A percentile compares a stretch with the other conserved stretches of the same genome.
phyloP scores from a whole-genome alignment of 2,113 vertebrate genomes.

The Phalacrocorax aristotelis region DNA sequence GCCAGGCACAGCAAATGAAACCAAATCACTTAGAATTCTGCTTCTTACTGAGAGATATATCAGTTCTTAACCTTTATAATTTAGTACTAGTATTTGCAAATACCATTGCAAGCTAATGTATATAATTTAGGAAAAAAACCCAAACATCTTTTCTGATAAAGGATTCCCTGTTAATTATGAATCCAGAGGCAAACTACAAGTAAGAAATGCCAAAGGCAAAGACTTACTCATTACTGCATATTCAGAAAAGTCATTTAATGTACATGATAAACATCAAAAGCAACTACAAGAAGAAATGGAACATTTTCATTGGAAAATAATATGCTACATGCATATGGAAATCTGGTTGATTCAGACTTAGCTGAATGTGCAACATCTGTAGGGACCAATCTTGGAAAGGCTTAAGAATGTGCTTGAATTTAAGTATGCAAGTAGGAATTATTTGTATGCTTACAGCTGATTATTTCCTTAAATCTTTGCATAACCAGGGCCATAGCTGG shows the following conservation, averaged over 20 bases:
- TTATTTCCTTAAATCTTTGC: constrained; percentile 10
- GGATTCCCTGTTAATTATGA: background rate
- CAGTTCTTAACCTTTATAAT: background rate
- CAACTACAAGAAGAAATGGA: background rate
- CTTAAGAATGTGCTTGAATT: background rate
- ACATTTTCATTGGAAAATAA: constrained; percentile 45
- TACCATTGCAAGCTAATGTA: background rate
- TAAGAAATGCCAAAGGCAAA: background rate
- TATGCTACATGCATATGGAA: background rate
- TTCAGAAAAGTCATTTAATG: constrained; percentile 36
- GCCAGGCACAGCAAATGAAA: background rate
- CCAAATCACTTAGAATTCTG: background rate
- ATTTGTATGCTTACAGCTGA: background rate
- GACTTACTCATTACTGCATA: background rate
- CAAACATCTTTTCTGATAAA: background rate
- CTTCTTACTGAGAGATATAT: background rate
- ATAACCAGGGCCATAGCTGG: background rate
- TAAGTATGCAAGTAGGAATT: constrained; percentile 19
- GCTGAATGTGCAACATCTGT: constrained; percentile 5
- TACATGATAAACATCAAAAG: constrained; percentile 16
- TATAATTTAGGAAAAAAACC: background rate
- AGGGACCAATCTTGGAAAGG: background rate
- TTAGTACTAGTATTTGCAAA: background rate
- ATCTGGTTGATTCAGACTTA: constrained; percentile 4
- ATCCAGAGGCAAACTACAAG: background rate